A percentile compares a stretch with the other conserved stretches of the same genome.
Evolutionary conservation across 2,888 invertebrate genomes (phyloP).

Genomic region (Amphipoea oculea): DNA sequence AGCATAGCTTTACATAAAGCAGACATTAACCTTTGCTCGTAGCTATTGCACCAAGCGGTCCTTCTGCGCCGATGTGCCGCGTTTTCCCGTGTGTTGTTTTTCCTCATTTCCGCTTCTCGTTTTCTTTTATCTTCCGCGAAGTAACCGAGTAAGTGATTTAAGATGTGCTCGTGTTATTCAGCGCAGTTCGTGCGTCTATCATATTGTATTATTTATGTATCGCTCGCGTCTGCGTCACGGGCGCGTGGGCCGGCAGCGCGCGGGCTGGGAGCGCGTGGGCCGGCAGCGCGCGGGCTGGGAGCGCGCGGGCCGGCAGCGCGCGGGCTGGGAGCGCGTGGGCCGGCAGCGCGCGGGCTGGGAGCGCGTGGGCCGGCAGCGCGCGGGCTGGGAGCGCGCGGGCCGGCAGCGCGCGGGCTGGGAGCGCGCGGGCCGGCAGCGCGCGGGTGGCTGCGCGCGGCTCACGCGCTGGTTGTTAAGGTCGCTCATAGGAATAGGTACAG

Average conservation of each 20-base stretch:
- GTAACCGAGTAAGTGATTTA: slow-evolving; percentile 34
- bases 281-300: no score
- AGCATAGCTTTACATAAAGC: background rate
- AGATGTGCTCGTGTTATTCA: background rate
- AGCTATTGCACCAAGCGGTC: no score
- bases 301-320: background rate
- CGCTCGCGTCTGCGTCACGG: background rate
- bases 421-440: background rate
- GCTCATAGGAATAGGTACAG: slow-evolving; percentile 7
- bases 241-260: background rate
- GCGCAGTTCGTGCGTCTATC: background rate
- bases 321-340: no score
- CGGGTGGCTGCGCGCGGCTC: no score
- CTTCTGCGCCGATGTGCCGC: background rate
- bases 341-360: no score
- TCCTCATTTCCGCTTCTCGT: slow-evolving; percentile 20
- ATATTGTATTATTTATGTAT: slow-evolving; percentile 6
- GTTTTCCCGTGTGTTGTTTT: slow-evolving; percentile 5
- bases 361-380: background rate
- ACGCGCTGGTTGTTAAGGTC: no score
- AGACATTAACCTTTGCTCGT: background rate
- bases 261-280: no score
- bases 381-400: background rate
- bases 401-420: no score
- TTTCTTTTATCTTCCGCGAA: slow-evolving; percentile 15